Base-by-base conservation (phyloP, 2,888 invertebrate species). In the Eilema griseolum region DNA sequence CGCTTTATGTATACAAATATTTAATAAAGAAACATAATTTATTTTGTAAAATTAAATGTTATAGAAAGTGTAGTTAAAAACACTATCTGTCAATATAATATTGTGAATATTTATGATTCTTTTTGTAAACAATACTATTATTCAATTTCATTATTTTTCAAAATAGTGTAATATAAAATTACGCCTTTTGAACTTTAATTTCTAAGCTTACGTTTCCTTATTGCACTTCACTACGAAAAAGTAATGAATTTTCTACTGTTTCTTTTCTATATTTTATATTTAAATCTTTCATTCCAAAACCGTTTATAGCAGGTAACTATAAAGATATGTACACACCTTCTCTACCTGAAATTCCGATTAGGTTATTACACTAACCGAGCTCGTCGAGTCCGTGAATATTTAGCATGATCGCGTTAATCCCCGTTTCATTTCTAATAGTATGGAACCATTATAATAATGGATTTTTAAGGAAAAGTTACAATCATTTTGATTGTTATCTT, bases 401-500 rank as follows among this genome's bases (percentile, higher is more conserved):
- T n/a, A 52, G n/a, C n/a, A 52, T n/a, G 52, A 52, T 52, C 52
- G 52, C 8, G 52, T 52, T n/a, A 52, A 52, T 52, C n/a, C 52
- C 52, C 52, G n/a, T 52, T 20, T 52, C n/a, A 52, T 52, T 10
- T n/a, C 52, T 52, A n/a, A 52, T 52, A 52, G 31, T 24, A 23
- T 23, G 31, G 14, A 46, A 46, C 31, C 26, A 41, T 68, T 63
- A 62, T n/a, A 46, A 57, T 16, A 56, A 33, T 24, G 33, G 57
- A 57, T 24, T 63, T 26, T 37, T 37, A 68, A 62, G 57, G 5
- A 68, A 68, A 62, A 63, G 28, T 57, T 57, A n/a, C 23, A 57
- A 28, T 68, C 28, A 41, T 37, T 62, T 26, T 41, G 68, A 68
- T 68, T 52, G 23, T 56, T 68, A 68, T 68, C 57, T 68, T n/a